Percentiles rank a stretch among this genome's conserved stretches.
Evolutionary conservation across 2,113 vertebrate genomes (phyloP).

Genomic region (Scophthalmus maximus): DNA sequence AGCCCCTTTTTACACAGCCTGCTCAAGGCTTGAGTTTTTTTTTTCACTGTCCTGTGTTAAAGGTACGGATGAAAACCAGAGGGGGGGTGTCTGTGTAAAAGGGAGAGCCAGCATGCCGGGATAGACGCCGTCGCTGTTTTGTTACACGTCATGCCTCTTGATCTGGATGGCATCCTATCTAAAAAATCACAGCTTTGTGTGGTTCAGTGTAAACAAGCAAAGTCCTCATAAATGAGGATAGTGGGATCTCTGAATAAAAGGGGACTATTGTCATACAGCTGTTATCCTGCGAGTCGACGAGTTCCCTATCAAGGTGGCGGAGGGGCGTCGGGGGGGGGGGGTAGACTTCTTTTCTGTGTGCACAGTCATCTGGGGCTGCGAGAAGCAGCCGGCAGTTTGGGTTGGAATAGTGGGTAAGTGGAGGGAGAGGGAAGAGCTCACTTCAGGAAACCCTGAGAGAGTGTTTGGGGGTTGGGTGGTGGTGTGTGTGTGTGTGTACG

Average conservation of each 20-base stretch:
- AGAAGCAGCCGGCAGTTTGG: conserved; percentile 82
- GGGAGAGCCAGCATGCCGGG: not conserved
- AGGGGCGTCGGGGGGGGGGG: conserved; percentile 8
- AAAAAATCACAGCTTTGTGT: not conserved
- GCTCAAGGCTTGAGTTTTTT: too few species aligned
- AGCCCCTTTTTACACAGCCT: not conserved
- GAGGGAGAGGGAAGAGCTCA: conserved; percentile 69
- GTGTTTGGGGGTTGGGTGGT: conserved; percentile 27
- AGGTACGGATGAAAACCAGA: too few species aligned
- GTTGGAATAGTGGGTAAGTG: conserved; percentile 81
- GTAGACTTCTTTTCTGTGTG: conserved; percentile 79
- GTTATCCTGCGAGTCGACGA: not conserved
- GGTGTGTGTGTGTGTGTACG: conserved; percentile 8
- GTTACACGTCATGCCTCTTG: not conserved
- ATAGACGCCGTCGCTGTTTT: not conserved
- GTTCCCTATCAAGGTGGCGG: not conserved
- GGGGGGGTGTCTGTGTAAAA: not conserved
- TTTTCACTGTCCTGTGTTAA: too few species aligned
- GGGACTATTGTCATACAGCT: not conserved
- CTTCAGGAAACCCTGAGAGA: conserved; percentile 61
- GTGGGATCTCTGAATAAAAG: not conserved
- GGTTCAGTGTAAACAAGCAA: not conserved
- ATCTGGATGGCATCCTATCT: not conserved
- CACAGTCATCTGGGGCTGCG: conserved; percentile 82
- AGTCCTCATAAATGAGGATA: not conserved